These are phyloP conservation scores for Diplodus sargus DNA, from an alignment of 2,797 vertebrate genomes.

Conservation along the genomic window DNA sequence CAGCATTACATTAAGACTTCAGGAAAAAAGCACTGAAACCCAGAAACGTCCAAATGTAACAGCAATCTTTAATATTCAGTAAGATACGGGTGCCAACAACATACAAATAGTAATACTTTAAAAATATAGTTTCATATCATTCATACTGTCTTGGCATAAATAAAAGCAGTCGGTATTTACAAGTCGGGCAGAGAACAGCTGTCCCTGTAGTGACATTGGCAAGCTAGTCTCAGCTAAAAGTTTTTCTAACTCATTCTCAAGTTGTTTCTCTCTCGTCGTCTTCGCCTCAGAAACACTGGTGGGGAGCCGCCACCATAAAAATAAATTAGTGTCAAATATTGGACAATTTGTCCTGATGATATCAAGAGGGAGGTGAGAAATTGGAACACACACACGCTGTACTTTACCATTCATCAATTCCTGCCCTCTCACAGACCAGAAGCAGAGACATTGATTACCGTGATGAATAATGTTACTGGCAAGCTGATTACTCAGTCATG, in stretches of 20 bases:
- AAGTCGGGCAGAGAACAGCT: slow-evolving; percentile 29
- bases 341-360: slow-evolving; percentile 55
- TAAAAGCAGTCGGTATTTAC: slow-evolving; percentile 70
- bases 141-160: slow-evolving; percentile 41
- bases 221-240: slow-evolving; percentile 4
- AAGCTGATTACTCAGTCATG: slow-evolving; percentile 59
- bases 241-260: slow-evolving; percentile 7
- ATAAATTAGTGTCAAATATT: slow-evolving; percentile 51
- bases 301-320: slow-evolving; percentile 47
- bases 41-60: slow-evolving; percentile 48
- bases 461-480: slow-evolving; percentile 56
- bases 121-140: slow-evolving; percentile 63
- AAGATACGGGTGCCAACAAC: slow-evolving; percentile 45
- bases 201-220: slow-evolving; percentile 19
- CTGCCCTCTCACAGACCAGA: slow-evolving; percentile 41
- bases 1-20: slow-evolving; percentile 7
- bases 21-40: slow-evolving; percentile 28
- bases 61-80: slow-evolving; percentile 63
- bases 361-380: slow-evolving; percentile 52
- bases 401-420: slow-evolving; percentile 51
- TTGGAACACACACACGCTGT: slow-evolving; percentile 28
- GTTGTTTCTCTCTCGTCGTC: slow-evolving; percentile 6
- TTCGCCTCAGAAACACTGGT: background rate
- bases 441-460: slow-evolving; percentile 62
- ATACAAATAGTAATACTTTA: slow-evolving; percentile 53